Base-by-base conservation (phyloP, 2,888 invertebrate species). In the Patella depressa region DNA sequence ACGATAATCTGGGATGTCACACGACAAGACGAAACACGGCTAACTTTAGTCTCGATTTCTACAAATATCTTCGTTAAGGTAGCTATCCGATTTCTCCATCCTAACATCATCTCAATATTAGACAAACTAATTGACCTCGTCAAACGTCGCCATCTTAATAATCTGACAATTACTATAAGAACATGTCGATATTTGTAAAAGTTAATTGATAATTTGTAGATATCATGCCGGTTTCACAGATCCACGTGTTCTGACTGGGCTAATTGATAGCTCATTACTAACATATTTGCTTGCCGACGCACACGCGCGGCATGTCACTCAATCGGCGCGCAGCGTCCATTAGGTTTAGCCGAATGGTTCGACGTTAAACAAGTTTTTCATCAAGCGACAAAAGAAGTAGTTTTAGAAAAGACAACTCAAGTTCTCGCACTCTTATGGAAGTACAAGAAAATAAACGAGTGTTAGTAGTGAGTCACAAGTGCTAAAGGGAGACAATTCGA, bases 131-230 rank as follows among this genome's bases (percentile, higher is more conserved):
- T 45, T 45, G 9, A 45, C 69, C 71, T 75, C 75, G 71, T 71
- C 71, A 71, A 76, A 76, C 69, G 72, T 69, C 73, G 59, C 57
- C 72, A 59, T 69, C 72, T 76, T 76, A 73, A 69, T 72, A 72
- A 76, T 65, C 69, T 73, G 76, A 72, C 76, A 76, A 76, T 76
- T 76, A 76, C 72, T 53, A 59, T 72, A 72, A 19, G 57, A 73
- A 76, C 34, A 72, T 73, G 76, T 76, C 76, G 59, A 72, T 59
- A 73, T 72, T 76, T 71, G 65, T 72, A 65, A 59, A 71, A 76
- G 69, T 76, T 76, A 76, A 76, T 76, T 76, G 76, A 76, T 76
- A 72, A 76, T 76, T 76, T 76, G 76, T 76, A 73, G 76, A 76
- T 76, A 76, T 76, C 76, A 72, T 55, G 76, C 72, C 59, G 59